A percentile compares a stretch with the other conserved stretches of the same genome.
These are phyloP conservation scores for Hippocampus barbouri DNA, from an alignment of 2,113 vertebrate species.

Conservation along the genomic window DNA sequence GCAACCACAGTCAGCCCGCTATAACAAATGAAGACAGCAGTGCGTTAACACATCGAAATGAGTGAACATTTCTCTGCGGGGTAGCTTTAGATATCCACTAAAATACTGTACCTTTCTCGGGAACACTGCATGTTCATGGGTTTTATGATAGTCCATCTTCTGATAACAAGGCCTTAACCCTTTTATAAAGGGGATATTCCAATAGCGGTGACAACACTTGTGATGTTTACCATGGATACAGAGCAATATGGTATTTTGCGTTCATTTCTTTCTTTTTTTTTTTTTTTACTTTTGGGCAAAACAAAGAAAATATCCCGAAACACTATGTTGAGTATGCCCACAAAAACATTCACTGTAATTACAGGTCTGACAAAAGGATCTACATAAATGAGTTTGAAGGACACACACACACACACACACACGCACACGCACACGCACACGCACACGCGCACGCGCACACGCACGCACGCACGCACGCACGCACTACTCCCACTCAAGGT, in stretches of 20 bases:
- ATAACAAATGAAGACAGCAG: conserved; percentile 52
- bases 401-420: conserved; percentile 15
- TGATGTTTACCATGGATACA: conserved; percentile 18
- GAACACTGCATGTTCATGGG: conserved; percentile 30
- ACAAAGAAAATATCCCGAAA: conserved; percentile 16
- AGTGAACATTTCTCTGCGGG: conserved; percentile 31
- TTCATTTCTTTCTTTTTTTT: conserved; percentile 3
- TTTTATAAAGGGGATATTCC: conserved; percentile 29
- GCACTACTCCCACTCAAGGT: conserved; percentile 17
- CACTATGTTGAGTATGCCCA: conserved; percentile 10
- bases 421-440: conserved; percentile 8
- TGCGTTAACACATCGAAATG: conserved; percentile 61
- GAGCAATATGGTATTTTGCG: background rate
- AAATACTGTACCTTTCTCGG: conserved; percentile 49
- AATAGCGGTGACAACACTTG: conserved; percentile 21
- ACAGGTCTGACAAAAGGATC: conserved; percentile 27
- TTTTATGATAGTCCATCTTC: conserved; percentile 29
- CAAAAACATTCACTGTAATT: conserved; percentile 32
- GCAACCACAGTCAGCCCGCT: conserved; percentile 63
- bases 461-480: background rate
- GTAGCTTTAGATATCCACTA: conserved; percentile 18
- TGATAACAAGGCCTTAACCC: conserved; percentile 24
- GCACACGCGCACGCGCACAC: background rate
- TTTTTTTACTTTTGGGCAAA: conserved; percentile 1
- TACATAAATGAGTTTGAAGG: conserved; percentile 22